These are phyloP conservation scores for Paramacrobiotus metropolitanus DNA, from an alignment of 1,140 invertebrate species.

Conservation along the genomic window DNA sequence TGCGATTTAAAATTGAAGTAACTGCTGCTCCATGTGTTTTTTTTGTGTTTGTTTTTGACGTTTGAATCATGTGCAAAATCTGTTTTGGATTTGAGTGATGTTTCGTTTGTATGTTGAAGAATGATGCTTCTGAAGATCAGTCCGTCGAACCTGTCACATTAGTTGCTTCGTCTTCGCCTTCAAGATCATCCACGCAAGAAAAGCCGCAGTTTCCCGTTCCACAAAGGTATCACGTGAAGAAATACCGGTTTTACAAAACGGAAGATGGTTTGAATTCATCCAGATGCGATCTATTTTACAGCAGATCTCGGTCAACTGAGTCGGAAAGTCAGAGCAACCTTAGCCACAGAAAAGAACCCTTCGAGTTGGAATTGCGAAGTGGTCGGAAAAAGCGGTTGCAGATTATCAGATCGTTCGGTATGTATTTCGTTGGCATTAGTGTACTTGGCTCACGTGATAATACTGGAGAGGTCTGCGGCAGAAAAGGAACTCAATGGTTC, in stretches of 20 bases:
- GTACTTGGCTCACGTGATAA: conserved; percentile 9
- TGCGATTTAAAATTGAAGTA: conserved; percentile 1
- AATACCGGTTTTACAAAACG: too few relatives aligned
- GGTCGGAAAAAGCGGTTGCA: conserved; percentile 12
- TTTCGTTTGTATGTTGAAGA: background rate
- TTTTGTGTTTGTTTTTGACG: background rate
- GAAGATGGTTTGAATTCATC: too few relatives aligned
- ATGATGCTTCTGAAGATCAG: background rate
- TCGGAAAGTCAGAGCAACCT: too few relatives aligned
- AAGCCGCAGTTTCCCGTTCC: too few relatives aligned
- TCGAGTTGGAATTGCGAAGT: conserved; percentile 8
- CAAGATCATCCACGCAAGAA: too few relatives aligned
- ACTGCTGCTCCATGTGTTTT: background rate
- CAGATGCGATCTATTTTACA: too few relatives aligned
- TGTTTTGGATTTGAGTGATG: too few relatives aligned
- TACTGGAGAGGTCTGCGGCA: conserved; percentile 16
- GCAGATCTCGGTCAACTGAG: too few relatives aligned
- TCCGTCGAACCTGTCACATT: conserved; percentile 11
- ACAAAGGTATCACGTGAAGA: too few relatives aligned
- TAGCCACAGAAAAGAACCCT: background rate
- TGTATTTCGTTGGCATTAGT: conserved; percentile 4
- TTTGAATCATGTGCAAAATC: too few relatives aligned
- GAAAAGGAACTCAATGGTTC: too few relatives aligned
- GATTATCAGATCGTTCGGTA: background rate
- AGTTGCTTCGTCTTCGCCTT: too few relatives aligned